These are phyloP conservation scores for Mormyrus proboscirostris DNA, from an alignment of 2,797 vertebrate species.

Conservation along the genomic window DNA sequence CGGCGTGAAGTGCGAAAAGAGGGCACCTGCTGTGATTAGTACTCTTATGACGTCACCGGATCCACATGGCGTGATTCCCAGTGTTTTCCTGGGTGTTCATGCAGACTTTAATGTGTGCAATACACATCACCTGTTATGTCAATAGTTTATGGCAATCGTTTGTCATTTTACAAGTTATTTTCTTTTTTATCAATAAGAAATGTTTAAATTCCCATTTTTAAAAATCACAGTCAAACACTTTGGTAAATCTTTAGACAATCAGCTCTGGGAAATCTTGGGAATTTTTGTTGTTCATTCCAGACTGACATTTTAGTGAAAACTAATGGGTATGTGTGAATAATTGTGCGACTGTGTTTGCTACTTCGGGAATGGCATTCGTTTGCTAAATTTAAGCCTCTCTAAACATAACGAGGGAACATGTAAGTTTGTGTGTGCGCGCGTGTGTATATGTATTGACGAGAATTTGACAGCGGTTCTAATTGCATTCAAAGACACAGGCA, in stretches of 20 bases:
- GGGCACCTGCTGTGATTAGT: background rate
- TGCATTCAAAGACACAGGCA: background rate
- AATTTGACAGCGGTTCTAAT: background rate
- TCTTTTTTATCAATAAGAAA: background rate
- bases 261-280: background rate
- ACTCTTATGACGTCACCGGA: background rate
- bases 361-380: background rate
- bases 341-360: background rate
- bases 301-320: background rate
- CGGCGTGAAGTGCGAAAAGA: background rate
- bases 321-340: background rate
- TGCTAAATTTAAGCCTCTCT: background rate
- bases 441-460: background rate
- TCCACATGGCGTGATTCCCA: background rate
- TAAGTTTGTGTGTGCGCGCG: background rate
- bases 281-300: background rate
- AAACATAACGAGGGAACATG: background rate
- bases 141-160: background rate
- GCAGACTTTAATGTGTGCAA: background rate
- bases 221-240: background rate
- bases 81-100: background rate
- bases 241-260: slow-evolving; percentile 18
- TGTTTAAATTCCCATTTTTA: slow-evolving; percentile 4
- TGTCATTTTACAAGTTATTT: background rate
- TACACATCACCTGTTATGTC: background rate